Conservation (phyloP, 2,113 vertebrate genomes). For the Clarias gariepinus region DNA sequence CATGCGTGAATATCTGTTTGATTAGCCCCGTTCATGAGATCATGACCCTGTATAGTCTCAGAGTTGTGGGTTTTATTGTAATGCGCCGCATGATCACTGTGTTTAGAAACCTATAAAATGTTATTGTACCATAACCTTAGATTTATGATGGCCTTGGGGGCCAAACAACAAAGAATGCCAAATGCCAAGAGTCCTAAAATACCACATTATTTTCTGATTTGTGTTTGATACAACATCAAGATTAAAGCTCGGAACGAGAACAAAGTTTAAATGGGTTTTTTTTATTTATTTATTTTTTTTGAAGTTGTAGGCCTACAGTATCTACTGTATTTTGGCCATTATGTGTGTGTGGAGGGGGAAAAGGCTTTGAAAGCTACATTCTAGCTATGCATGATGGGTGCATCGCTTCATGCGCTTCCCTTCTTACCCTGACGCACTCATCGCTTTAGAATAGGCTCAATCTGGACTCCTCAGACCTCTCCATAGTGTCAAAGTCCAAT, state of each 20-base stretch:
- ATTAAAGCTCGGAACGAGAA: background rate
- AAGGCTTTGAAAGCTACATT: background rate
- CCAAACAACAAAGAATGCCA: background rate
- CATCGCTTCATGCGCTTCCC: too few relatives aligned
- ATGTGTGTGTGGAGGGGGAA: background rate
- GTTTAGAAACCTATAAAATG: slow-evolving; percentile 25
- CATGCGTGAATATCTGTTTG: background rate
- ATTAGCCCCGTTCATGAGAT: background rate
- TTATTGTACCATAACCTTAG: slow-evolving; percentile 20
- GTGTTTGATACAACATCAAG: background rate
- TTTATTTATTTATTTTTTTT: background rate
- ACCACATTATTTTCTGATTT: background rate
- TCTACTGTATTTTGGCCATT: background rate
- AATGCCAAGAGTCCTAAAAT: background rate
- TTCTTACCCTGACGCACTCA: too few relatives aligned
- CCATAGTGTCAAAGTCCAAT: too few relatives aligned
- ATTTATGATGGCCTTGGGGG: background rate
- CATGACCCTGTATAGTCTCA: background rate
- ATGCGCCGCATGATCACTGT: slow-evolving; percentile 1
- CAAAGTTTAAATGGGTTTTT: background rate
- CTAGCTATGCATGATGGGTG: background rate
- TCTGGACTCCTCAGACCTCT: too few relatives aligned
- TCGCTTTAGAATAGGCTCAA: too few relatives aligned
- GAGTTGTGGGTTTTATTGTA: slow-evolving; percentile 4
- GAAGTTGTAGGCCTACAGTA: background rate